Evolutionary conservation across 1,140 invertebrate genomes (phyloP).

Genomic region (Plutomurus gul): DNA sequence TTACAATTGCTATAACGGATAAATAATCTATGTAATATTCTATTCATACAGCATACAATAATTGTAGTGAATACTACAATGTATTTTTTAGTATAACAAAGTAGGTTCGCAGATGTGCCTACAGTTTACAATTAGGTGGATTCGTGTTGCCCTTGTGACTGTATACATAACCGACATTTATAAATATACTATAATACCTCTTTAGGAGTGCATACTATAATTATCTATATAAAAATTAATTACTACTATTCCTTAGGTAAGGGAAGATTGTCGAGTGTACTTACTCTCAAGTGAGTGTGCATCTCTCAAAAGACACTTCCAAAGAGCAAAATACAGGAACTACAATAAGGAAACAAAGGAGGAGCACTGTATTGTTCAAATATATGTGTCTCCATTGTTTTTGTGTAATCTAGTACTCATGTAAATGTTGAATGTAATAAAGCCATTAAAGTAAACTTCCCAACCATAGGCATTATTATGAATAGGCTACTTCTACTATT

Average conservation of each 20-base stretch:
- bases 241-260: not conserved
- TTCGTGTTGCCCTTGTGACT: conserved; percentile 26
- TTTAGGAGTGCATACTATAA: too few relatives aligned
- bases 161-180: not conserved
- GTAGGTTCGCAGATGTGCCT: too few relatives aligned
- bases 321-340: conserved; percentile 16
- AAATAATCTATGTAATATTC: too few relatives aligned
- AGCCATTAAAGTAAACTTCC: too few relatives aligned
- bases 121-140: not conserved
- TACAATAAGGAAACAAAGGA: not conserved
- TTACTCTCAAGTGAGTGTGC: not conserved
- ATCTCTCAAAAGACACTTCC: conserved; percentile 8
- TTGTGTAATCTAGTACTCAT: not conserved
- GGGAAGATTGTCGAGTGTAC: conserved; percentile 5
- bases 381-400: not conserved
- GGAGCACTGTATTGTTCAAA: not conserved
- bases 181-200: too few relatives aligned
- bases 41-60: too few relatives aligned
- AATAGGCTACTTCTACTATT: too few relatives aligned
- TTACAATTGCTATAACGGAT: too few relatives aligned
- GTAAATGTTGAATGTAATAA: too few relatives aligned
- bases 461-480: too few relatives aligned
- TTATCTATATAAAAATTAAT: not conserved
- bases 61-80: not conserved
- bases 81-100: too few relatives aligned